Percentiles rank a stretch among this genome's conserved stretches.
Evolutionary conservation across 2,888 invertebrate genomes (phyloP).

Genomic region (Augochlorella aurata): DNA sequence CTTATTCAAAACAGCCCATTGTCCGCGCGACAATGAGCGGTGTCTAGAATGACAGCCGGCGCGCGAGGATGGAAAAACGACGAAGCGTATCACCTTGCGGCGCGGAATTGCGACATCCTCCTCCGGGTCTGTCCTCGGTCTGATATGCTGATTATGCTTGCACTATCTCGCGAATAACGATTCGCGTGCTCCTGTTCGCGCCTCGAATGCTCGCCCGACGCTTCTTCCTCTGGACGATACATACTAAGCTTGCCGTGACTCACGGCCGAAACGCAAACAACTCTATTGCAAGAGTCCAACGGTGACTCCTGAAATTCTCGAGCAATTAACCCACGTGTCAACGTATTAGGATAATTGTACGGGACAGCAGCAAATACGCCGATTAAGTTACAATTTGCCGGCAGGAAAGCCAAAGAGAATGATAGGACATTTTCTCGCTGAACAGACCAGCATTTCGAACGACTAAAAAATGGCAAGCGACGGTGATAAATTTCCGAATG

Average conservation of each 20-base stretch:
- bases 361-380: too few species aligned
- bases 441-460: too few species aligned
- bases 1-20: slow-evolving; percentile 52
- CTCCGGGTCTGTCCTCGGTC: slow-evolving; percentile 70
- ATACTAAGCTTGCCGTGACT: background rate
- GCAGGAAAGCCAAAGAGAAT: too few species aligned
- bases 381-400: too few species aligned
- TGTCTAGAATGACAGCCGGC: slow-evolving; percentile 58
- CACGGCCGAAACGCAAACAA: background rate
- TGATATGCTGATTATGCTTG: slow-evolving; percentile 71
- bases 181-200: slow-evolving; percentile 37
- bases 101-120: slow-evolving; percentile 65
- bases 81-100: slow-evolving; percentile 66
- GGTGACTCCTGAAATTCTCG: background rate
- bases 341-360: background rate
- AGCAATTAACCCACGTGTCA: background rate
- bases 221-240: background rate
- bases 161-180: slow-evolving; percentile 46
- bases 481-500: background rate
- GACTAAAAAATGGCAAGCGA: background rate
- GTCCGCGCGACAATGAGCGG: slow-evolving; percentile 59
- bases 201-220: slow-evolving; percentile 5
- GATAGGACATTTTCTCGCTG: too few species aligned
- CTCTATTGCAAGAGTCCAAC: too few species aligned
- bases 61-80: slow-evolving; percentile 53